Conservation (phyloP, 2,113 vertebrate species). For the Menidia beryllina region DNA sequence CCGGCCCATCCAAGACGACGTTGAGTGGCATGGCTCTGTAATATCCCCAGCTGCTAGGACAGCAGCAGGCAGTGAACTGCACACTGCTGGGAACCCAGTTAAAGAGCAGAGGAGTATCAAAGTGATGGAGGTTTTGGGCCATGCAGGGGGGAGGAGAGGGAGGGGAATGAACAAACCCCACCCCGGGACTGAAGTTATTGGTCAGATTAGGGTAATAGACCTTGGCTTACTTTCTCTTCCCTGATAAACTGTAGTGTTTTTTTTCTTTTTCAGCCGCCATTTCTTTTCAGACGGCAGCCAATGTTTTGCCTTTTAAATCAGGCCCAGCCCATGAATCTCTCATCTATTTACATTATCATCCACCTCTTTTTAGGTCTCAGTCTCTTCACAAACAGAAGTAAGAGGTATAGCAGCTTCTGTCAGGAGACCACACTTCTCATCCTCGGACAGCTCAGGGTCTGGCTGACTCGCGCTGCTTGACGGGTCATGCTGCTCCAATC, state of each 20-base stretch:
- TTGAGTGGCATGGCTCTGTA: slow-evolving; percentile 87
- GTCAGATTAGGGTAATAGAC: slow-evolving; percentile 67
- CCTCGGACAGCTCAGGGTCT: slow-evolving; percentile 35
- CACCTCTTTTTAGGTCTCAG: neutral
- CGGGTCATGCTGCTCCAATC: slow-evolving; percentile 64
- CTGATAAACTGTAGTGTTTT: neutral
- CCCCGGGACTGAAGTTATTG: slow-evolving; percentile 73
- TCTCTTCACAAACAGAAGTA: slow-evolving; percentile 6
- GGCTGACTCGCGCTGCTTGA: slow-evolving; percentile 50
- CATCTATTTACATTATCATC: neutral
- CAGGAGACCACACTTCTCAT: slow-evolving; percentile 17
- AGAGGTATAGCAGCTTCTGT: slow-evolving; percentile 32
- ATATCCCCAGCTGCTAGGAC: slow-evolving; percentile 39
- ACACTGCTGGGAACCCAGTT: slow-evolving; percentile 35
- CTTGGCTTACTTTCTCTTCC: neutral
- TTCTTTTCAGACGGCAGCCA: neutral
- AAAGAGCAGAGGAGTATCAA: slow-evolving; percentile 52
- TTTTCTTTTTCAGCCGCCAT: neutral
- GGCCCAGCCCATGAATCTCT: neutral
- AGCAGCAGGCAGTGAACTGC: slow-evolving; percentile 25
- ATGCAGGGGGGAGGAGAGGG: slow-evolving; percentile 36
- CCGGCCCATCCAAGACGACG: slow-evolving; percentile 89
- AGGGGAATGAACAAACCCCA: slow-evolving; percentile 61
- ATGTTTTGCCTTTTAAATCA: neutral
- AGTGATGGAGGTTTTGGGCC: slow-evolving; percentile 74